phyloP scores from a whole-genome alignment of 2,797 vertebrate species.

The Okamejei kenojei region DNA sequence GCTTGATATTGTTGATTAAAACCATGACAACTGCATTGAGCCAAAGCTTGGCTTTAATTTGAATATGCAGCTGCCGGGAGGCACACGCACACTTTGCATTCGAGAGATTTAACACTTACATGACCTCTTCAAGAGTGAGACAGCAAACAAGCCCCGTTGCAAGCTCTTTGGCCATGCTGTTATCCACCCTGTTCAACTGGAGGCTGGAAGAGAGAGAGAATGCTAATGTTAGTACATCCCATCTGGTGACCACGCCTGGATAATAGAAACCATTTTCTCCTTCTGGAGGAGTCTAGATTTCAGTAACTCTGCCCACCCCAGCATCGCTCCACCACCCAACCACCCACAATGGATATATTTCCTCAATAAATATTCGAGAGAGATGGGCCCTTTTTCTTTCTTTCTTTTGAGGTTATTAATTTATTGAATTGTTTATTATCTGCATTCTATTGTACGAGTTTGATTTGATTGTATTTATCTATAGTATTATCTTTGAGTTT shows the following conservation, averaged over 20 bases:
- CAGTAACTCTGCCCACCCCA: no score
- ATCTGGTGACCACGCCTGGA: no score
- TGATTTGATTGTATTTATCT: no score
- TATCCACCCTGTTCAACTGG: slow-evolving; percentile 54
- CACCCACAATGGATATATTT: no score
- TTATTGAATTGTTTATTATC: no score
- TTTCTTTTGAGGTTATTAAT: no score
- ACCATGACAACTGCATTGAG: background rate
- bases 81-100: background rate
- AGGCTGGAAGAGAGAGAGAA: slow-evolving; percentile 52
- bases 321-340: no score
- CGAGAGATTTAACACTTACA: slow-evolving; percentile 54
- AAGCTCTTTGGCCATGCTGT: slow-evolving; percentile 51
- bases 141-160: slow-evolving; percentile 58
- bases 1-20: background rate
- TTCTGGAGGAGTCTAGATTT: background rate
- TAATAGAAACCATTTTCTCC: no score
- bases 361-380: background rate
- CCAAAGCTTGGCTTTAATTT: background rate
- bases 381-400: no score
- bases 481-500: no score
- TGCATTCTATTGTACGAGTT: no score
- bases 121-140: slow-evolving; percentile 66
- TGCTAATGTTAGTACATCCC: background rate
- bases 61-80: background rate